phyloP scores from a whole-genome alignment of 2,888 invertebrate genomes.

The Shargacucullia verbasci region DNA sequence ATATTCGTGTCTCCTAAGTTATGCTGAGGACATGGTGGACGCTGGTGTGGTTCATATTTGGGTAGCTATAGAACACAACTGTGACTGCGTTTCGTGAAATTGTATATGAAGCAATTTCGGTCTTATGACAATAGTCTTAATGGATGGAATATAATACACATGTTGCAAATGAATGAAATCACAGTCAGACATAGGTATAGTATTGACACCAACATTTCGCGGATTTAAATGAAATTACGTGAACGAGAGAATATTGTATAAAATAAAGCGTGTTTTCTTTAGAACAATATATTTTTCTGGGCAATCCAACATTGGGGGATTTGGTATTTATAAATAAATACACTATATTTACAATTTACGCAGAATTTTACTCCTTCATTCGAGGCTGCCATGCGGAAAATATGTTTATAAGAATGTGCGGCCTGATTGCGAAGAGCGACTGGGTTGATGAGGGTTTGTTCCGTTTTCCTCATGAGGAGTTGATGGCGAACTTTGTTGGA shows the following conservation, averaged over 20 bases:
- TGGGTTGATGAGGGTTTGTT: constrained; percentile 51
- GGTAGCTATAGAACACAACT: constrained; percentile 9
- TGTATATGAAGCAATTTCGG: background rate
- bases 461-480: constrained; percentile 43
- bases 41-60: too few relatives aligned
- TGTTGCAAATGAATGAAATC: too few relatives aligned
- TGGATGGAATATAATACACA: background rate
- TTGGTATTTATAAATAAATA: too few relatives aligned
- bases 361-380: constrained; percentile 16
- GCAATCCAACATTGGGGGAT: too few relatives aligned
- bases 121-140: background rate
- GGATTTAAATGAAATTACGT: too few relatives aligned
- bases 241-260: too few relatives aligned
- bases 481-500: background rate
- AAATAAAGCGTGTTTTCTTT: too few relatives aligned
- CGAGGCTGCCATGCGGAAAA: constrained; percentile 29
- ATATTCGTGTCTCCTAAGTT: constrained; percentile 29
- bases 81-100: background rate
- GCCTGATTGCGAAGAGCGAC: constrained; percentile 45
- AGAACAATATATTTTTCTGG: too few relatives aligned
- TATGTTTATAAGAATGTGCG: constrained; percentile 40
- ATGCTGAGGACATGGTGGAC: constrained; percentile 14
- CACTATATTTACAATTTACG: background rate
- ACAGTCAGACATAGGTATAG: too few relatives aligned
- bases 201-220: too few relatives aligned